Evolutionary conservation across 2,888 invertebrate species (phyloP), one percentile per base, ranked within the genome.

Genomic region (Proisotoma minuta): DNA sequence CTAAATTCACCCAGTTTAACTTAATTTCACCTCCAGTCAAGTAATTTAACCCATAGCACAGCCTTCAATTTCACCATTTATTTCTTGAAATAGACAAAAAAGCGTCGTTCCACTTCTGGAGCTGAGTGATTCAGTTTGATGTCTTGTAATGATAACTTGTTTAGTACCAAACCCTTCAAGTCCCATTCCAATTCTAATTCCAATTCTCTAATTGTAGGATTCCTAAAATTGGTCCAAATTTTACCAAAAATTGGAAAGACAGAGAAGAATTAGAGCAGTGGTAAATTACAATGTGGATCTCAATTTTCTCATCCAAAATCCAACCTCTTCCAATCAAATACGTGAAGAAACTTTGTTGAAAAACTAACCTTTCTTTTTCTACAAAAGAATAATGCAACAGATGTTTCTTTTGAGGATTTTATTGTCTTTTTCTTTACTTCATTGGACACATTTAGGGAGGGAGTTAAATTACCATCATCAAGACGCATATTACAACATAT

Each of bases 351-450:
- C n/a, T n/a, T n/a, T n/a, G n/a, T 8, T 34, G 15, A 34, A 34
- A 34, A 34, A 34, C 34, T 34, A 34, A 34, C 34, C 34, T 34
- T 34, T 34, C 34, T 34, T 34, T 34, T 15, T 15, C 34, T 15
- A 34, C 34, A 34, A 34, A 34, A 8, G 8, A 34, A 34, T 34
- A 34, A 34, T 34, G 39, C 54, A 60, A 65, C 68, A 68, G 68
- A 68, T 68, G 68, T 66, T 66, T 66, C 66, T 63, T 65, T 68
- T 68, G 65, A 62, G 60, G 60, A 57, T 66, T 68, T 68, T 68
- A 66, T 68, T 66, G 65, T 63, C 65, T 63, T 59, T 56, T 60
- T n/a, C n/a, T 57, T 28, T 59, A 47, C 27, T 52, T 57, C 53
- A 54, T 54, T 54, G 34, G 39, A 54, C 54, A 39, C 52, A 52